Evolutionary conservation across 2,113 vertebrate genomes (phyloP), one percentile per base, ranked within the genome.

Genomic region (Ibidorhyncha struthersii): DNA sequence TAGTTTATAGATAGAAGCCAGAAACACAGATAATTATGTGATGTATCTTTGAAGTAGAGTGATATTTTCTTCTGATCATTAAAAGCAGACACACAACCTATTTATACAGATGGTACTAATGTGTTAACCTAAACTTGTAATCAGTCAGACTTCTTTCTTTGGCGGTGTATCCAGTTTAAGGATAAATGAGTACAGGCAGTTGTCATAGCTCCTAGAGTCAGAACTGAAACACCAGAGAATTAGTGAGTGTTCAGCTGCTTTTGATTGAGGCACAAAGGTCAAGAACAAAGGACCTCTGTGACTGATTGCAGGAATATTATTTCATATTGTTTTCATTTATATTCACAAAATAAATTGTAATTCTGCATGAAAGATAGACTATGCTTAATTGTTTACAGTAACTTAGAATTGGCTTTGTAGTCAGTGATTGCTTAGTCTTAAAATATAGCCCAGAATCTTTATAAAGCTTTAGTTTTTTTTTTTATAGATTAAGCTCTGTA

Each of bases 101-200:
- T 83, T 97, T 96, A 83, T 92, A 41, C 65, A 81, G 56, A 18
- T 80, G 43, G 25, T 58, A 43, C 70, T 96, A 58, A 83, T 94
- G 80, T 94, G 73, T 96, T 97, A 86, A 95, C 88, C 58, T 86
- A 52, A 93, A 97, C 61, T 85, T 62, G 47, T 78, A 86, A 82
- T 93, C 63, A 92, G 49, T 74, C 55, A 83, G 71, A 8, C 7
- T 78, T 76, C n/a, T 63, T 74, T 27, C 49, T 85, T 77, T 41
- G 63, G 41, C 36, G 13, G 30, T 70, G 67, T 86, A 62, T 86
- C 69, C 30, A 26, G 22, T 93, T 81, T 93, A 91, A 93, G 34
- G 80, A 58, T 87, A 92, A 96, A 72, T 63, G 27, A 65, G 14
- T 85, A 16, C 14, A 87, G 41, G 59, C 36, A 61, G 41, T 76